phyloP scores from a whole-genome alignment of 2,888 invertebrate genomes.

The Eristalinus aeneus region DNA sequence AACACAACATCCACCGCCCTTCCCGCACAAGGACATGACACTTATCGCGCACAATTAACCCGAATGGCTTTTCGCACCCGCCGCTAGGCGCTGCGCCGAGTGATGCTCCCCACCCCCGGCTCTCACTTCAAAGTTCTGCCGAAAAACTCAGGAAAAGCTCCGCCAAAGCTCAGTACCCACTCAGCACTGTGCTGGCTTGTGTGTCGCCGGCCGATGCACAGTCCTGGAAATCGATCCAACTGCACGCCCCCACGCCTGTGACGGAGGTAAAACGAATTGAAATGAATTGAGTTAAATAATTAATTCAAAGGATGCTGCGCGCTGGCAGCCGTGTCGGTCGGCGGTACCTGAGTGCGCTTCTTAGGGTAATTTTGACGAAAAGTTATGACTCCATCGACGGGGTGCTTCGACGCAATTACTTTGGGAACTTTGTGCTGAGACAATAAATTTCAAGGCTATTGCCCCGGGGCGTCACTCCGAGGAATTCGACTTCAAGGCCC shows the following conservation, averaged over 20 bases:
- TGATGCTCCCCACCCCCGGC: not conserved
- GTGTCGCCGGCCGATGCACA: constrained; percentile 31
- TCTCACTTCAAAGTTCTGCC: constrained; percentile 19
- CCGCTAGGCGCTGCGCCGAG: not conserved
- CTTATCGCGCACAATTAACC: constrained; percentile 71
- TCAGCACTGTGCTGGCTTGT: not conserved
- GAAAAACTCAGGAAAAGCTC: constrained; percentile 35
- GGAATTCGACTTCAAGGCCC: constrained; percentile 49
- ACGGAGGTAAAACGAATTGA: constrained; percentile 61
- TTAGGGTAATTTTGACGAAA: constrained; percentile 61
- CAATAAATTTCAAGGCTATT: constrained; percentile 66
- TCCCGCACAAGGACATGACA: constrained; percentile 67
- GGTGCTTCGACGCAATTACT: constrained; percentile 61
- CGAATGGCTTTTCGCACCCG: constrained; percentile 66
- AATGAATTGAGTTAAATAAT: constrained; percentile 71
- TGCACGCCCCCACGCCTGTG: constrained; percentile 34
- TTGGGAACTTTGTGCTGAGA: constrained; percentile 65
- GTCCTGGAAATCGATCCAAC: constrained; percentile 63
- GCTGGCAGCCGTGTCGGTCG: not conserved
- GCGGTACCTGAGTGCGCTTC: not conserved
- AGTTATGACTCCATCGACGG: constrained; percentile 64
- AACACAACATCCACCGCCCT: constrained; percentile 3
- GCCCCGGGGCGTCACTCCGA: constrained; percentile 37
- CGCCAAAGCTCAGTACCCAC: constrained; percentile 16
- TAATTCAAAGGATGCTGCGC: constrained; percentile 60